Percentiles rank a stretch among this genome's conserved stretches.
phyloP scores from a whole-genome alignment of 2,113 vertebrate species.

The Oryzias woworae region DNA sequence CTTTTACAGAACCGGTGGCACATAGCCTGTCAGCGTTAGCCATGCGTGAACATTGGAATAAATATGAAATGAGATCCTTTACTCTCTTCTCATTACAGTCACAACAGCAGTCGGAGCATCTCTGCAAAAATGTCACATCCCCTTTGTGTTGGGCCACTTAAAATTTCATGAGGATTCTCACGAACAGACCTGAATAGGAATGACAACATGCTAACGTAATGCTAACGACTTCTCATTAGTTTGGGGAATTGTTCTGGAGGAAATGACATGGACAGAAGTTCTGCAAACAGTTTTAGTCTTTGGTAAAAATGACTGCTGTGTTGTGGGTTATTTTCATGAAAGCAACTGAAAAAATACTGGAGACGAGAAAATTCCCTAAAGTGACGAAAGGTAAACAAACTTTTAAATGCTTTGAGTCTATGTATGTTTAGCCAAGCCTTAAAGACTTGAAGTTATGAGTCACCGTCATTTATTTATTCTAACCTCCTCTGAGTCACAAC shows the following conservation, averaged over 20 bases:
- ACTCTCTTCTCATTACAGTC: constrained; percentile 30
- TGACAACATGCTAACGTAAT: constrained; percentile 4
- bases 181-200: constrained; percentile 5
- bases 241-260: constrained; percentile 20
- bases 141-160: constrained; percentile 16
- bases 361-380: constrained; percentile 43
- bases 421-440: constrained; percentile 10
- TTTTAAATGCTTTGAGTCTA: neutral
- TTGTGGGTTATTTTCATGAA: constrained; percentile 12
- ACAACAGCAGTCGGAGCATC: constrained; percentile 16
- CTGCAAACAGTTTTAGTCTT: constrained; percentile 29
- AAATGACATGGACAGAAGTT: constrained; percentile 44
- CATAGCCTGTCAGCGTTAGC: constrained; percentile 19
- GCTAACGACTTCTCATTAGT: constrained; percentile 7
- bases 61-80: constrained; percentile 46
- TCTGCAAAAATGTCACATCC: constrained; percentile 28
- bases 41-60: constrained; percentile 40
- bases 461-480: constrained; percentile 3
- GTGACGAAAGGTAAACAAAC: constrained; percentile 23
- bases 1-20: constrained; percentile 24
- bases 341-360: constrained; percentile 19
- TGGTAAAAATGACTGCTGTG: constrained; percentile 26
- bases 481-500: neutral
- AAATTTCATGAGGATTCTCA: constrained; percentile 32
- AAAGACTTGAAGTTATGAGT: constrained; percentile 1